Evolutionary conservation across 2,797 vertebrate genomes (phyloP).

Genomic region (Vireo griseus): DNA sequence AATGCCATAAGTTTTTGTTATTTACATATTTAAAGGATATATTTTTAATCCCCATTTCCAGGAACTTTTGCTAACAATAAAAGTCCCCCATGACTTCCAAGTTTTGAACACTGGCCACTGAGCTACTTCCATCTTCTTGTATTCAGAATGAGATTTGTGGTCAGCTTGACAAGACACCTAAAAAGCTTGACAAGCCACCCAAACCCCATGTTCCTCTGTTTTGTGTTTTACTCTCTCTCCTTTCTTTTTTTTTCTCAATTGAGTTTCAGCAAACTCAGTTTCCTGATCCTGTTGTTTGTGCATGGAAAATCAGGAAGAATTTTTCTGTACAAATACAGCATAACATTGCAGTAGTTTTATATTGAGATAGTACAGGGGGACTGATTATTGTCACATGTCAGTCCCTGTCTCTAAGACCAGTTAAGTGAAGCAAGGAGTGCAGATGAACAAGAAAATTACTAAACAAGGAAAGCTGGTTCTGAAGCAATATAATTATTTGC

Average conservation of each 20-base stretch:
- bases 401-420: background rate
- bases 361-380: background rate
- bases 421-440: background rate
- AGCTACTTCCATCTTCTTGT: background rate
- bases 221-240: fast-evolving
- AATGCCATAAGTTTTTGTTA: fast-evolving
- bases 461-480: background rate
- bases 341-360: background rate
- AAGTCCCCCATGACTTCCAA: background rate
- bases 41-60: background rate
- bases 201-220: background rate
- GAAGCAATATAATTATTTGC: background rate
- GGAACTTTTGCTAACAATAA: background rate
- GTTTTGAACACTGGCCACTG: background rate
- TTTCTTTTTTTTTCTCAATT: background rate
- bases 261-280: background rate
- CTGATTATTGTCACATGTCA: background rate
- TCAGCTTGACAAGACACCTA: background rate
- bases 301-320: background rate
- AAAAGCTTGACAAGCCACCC: background rate
- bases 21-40: background rate
- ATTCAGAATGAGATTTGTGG: background rate
- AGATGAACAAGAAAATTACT: background rate
- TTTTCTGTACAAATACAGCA: background rate
- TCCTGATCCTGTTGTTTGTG: background rate